Conservation (phyloP, 1,140 invertebrate species). For the Papilio polytes region DNA sequence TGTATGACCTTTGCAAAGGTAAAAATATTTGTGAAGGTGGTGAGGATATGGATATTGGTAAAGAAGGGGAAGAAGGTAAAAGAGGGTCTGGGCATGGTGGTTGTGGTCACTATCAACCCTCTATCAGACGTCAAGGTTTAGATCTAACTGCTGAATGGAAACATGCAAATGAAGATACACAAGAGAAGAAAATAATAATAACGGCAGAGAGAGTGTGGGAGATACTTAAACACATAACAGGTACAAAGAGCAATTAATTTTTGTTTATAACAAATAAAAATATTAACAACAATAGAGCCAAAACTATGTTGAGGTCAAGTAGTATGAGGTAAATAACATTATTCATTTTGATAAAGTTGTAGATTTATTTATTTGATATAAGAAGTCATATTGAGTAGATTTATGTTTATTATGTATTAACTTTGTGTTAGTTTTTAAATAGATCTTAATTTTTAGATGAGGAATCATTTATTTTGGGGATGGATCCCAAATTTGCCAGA, state of each 20-base stretch:
- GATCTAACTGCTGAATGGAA: slow-evolving; percentile 99
- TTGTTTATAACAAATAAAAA: no score
- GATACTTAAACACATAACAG: slow-evolving; percentile 97
- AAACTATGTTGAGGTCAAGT: no score
- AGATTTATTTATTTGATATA: no score
- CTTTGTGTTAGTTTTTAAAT: slow-evolving; percentile 20
- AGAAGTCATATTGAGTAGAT: no score
- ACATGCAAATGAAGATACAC: slow-evolving; percentile 98
- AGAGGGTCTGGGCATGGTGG: slow-evolving; percentile 94
- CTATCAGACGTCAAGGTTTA: slow-evolving; percentile 93
- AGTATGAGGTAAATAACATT: no score
- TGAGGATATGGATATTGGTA: slow-evolving; percentile 97
- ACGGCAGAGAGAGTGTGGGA: slow-evolving; percentile 98
- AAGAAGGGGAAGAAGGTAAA: slow-evolving; percentile 89
- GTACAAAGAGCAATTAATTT: slow-evolving; percentile 53
- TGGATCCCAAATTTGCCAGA: slow-evolving; percentile 97
- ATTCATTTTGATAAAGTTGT: no score
- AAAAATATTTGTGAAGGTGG: slow-evolving; percentile 99
- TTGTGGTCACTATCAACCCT: slow-evolving; percentile 98
- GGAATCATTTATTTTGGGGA: slow-evolving; percentile 97
- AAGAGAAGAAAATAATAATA: slow-evolving; percentile 96
- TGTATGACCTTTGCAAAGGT: slow-evolving; percentile 99
- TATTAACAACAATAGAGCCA: neutral
- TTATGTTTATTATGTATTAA: neutral
- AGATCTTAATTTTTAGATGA: slow-evolving; percentile 87